A percentile compares a stretch with the other conserved stretches of the same genome.
Conservation (phyloP, 2,797 vertebrate species). For the Pseudomugil tenellus region DNA sequence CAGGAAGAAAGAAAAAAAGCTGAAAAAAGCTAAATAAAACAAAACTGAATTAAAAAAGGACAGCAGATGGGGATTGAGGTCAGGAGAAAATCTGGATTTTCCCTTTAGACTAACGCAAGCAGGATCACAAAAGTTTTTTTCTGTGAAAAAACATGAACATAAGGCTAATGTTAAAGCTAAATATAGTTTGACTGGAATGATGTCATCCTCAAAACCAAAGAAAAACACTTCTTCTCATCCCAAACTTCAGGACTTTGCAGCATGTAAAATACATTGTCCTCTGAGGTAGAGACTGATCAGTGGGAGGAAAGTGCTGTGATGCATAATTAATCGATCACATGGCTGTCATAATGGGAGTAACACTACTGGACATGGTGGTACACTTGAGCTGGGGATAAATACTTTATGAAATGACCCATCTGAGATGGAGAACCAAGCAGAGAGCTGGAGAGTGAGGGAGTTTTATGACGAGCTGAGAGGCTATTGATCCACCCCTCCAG, state of each 20-base stretch:
- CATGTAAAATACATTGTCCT: conserved; percentile 30
- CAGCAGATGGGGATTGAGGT: neutral
- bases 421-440: conserved; percentile 49
- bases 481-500: conserved; percentile 73
- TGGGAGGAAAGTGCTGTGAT: conserved; percentile 60
- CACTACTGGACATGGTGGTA: conserved; percentile 54
- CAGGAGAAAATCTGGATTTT: conserved; percentile 1
- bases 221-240: conserved; percentile 1
- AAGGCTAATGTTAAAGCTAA: neutral
- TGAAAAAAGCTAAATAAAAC: neutral
- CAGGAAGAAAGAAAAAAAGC: neutral
- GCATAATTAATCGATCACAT: conserved; percentile 69
- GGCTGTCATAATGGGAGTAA: conserved; percentile 68
- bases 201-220: neutral
- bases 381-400: conserved; percentile 76
- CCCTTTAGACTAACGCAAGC: neutral
- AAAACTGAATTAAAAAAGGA: neutral
- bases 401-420: conserved; percentile 83
- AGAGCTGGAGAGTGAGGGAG: conserved; percentile 45
- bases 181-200: neutral
- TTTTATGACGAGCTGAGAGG: conserved; percentile 57
- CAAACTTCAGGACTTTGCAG: conserved; percentile 14
- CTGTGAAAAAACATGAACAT: neutral
- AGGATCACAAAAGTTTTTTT: conserved; percentile 8
- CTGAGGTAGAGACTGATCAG: conserved; percentile 29